These are phyloP conservation scores for Drosophila putrida DNA, from an alignment of 2,888 invertebrate genomes.

Conservation along the genomic window DNA sequence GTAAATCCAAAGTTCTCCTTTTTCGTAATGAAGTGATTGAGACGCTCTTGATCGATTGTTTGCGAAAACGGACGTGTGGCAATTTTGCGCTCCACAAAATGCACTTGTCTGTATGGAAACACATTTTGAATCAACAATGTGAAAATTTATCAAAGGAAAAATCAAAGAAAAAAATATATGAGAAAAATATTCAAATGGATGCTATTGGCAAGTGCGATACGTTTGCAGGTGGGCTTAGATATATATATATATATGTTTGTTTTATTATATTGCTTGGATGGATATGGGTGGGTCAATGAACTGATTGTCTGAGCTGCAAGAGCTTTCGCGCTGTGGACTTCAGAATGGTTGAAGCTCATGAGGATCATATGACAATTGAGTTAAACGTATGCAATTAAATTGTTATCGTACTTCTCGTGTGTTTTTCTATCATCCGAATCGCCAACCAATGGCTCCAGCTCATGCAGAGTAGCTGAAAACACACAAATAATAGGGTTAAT, in stretches of 20 bases:
- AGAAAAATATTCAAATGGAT: slow-evolving; percentile 36
- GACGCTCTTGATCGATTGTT: slow-evolving; percentile 83
- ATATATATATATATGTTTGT: no score
- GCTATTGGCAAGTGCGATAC: slow-evolving; percentile 49
- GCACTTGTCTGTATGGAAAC: slow-evolving; percentile 79
- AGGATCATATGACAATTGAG: slow-evolving; percentile 46
- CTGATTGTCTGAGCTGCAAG: slow-evolving; percentile 27
- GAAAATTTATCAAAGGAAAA: slow-evolving; percentile 18
- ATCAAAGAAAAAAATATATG: background rate
- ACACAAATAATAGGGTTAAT: slow-evolving; percentile 75
- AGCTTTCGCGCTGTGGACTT: slow-evolving; percentile 29
- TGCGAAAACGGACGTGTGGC: slow-evolving; percentile 83
- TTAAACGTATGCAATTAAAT: slow-evolving; percentile 52
- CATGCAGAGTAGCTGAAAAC: slow-evolving; percentile 86
- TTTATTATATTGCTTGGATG: slow-evolving; percentile 31
- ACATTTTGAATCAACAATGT: slow-evolving; percentile 28
- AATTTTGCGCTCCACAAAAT: slow-evolving; percentile 82
- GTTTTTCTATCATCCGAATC: slow-evolving; percentile 87
- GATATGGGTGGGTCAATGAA: slow-evolving; percentile 46
- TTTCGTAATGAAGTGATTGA: slow-evolving; percentile 86
- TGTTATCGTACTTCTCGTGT: slow-evolving; percentile 84
- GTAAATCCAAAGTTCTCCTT: slow-evolving; percentile 88
- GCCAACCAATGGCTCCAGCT: slow-evolving; percentile 91
- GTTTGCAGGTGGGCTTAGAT: slow-evolving; percentile 37
- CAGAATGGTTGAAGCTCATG: slow-evolving; percentile 58